Base-by-base conservation (phyloP, 2,888 invertebrate genomes). In the Crocallis elinguaria region DNA sequence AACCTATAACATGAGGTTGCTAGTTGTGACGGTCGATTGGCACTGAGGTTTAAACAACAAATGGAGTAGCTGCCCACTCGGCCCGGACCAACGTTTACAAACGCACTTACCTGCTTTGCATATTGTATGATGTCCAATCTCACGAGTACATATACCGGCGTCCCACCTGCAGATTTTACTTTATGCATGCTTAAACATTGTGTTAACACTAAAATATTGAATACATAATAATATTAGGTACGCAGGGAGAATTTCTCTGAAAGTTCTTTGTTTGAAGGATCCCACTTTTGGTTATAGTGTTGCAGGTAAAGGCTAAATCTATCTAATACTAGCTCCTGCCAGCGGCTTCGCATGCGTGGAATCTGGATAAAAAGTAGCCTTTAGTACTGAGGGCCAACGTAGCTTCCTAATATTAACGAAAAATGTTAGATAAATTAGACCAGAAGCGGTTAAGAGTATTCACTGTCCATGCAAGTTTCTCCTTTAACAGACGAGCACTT, bases 91-190 rank as follows among this genome's bases (percentile, higher is more conserved):
- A n/a, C n/a, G 30, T 53, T 58, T 50, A 42, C 37, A 21, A 13
- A 37, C 49, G 27, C 57, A 44, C 49, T 57, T 50, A 52, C 54
- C 46, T 30, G 17, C 37, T 49, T 16, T 62, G 59, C 54, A 60
- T 62, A 54, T 57, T 57, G 49, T 57, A 60, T 62, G 48, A 50
- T 55, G 59, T 55, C 54, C 59, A 38, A 57, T 49, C 38, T 44
- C 17, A 43, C 29, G 56, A 33, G 38, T 21, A 49, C 44, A 49
- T 46, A 35, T 14, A 48, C 49, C 41, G 16, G 41, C 9, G 23
- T 13, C 53, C 29, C 38, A 44, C 43, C 48, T 42, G 48, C 33
- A 54, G 32, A 49, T 38, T 49, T 33, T 39, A 44, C 48, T 54
- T 54, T 49, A 54, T 54, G 53, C 43, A 54, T 53, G 43, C 42